A percentile compares a stretch with the other conserved stretches of the same genome.
phyloP scores from a whole-genome alignment of 2,113 vertebrate genomes.

The Indicator indicator region DNA sequence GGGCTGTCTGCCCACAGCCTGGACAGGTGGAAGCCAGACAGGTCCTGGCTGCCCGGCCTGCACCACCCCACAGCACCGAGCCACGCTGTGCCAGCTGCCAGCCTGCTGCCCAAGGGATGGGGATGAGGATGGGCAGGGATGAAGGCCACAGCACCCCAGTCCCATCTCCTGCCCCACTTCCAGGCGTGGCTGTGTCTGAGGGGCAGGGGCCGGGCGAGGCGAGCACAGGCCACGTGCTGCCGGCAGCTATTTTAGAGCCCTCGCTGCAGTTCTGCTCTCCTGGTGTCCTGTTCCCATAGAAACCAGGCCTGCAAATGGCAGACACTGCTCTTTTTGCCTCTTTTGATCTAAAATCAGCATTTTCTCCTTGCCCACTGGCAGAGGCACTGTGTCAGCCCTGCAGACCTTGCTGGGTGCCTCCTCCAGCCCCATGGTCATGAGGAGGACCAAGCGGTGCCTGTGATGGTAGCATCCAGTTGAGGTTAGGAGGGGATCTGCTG shows the following conservation, averaged over 20 bases:
- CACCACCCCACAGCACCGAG: background rate
- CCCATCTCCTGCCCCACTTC: background rate
- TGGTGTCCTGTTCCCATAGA: conserved; percentile 63
- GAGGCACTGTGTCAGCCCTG: background rate
- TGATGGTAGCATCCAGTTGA: background rate
- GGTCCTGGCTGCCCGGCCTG: accelerated
- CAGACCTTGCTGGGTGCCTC: background rate
- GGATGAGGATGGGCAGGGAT: background rate
- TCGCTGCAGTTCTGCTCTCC: background rate
- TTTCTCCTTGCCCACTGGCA: background rate
- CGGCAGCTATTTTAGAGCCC: conserved; percentile 24
- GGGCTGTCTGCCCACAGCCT: background rate
- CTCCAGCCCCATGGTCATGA: accelerated
- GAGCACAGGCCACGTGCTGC: background rate
- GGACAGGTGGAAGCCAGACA: accelerated
- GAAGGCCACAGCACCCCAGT: background rate
- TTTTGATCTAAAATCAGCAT: background rate
- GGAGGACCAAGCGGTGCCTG: accelerated
- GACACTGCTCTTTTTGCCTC: background rate
- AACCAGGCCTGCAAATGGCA: conserved; percentile 58
- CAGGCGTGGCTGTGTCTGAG: background rate
- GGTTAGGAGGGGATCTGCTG: too few relatives aligned
- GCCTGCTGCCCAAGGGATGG: background rate
- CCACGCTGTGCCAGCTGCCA: background rate
- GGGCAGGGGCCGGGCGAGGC: background rate